A percentile compares a stretch with the other conserved stretches of the same genome.
Conservation (phyloP, 2,888 invertebrate genomes). For the Notodonta dromedarius region DNA sequence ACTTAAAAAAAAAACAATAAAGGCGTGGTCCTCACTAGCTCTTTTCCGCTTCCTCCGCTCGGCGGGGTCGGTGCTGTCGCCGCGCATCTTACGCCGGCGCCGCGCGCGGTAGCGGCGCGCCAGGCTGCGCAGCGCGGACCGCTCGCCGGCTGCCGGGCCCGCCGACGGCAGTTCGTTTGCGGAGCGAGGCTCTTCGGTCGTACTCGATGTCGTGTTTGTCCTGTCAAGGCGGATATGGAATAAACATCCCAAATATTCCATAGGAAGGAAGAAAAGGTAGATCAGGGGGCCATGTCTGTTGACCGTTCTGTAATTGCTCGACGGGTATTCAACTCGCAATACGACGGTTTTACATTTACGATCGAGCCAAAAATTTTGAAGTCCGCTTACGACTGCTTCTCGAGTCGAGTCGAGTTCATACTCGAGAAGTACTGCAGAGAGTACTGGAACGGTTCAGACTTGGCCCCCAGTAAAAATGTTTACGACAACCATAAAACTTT, state of each 20-base stretch:
- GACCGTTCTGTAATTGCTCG: too few species aligned
- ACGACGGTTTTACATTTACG: too few species aligned
- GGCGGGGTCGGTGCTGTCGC: constrained; percentile 71
- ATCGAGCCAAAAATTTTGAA: too few species aligned
- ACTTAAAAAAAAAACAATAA: neutral
- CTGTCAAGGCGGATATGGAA: constrained; percentile 15
- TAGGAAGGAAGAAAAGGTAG: too few species aligned
- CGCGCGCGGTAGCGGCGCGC: constrained; percentile 86
- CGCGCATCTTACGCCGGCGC: constrained; percentile 73
- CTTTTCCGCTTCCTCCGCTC: constrained; percentile 81
- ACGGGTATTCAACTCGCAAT: too few species aligned
- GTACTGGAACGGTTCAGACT: too few species aligned
- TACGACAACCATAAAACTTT: too few species aligned
- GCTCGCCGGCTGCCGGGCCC: constrained; percentile 85
- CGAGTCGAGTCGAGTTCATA: too few species aligned
- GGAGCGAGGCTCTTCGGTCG: constrained; percentile 77
- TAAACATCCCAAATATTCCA: neutral
- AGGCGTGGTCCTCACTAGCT: constrained; percentile 63
- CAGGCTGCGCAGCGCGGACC: constrained; percentile 87
- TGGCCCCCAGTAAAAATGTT: too few species aligned
- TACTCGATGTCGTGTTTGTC: constrained; percentile 64
- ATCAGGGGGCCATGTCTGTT: too few species aligned
- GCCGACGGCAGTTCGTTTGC: constrained; percentile 86
- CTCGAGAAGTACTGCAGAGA: too few species aligned
- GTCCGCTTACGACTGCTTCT: too few species aligned